Evolutionary conservation across 2,888 invertebrate species (phyloP), one percentile per base, ranked within the genome.

Genomic region (Ectemnius continuus): DNA sequence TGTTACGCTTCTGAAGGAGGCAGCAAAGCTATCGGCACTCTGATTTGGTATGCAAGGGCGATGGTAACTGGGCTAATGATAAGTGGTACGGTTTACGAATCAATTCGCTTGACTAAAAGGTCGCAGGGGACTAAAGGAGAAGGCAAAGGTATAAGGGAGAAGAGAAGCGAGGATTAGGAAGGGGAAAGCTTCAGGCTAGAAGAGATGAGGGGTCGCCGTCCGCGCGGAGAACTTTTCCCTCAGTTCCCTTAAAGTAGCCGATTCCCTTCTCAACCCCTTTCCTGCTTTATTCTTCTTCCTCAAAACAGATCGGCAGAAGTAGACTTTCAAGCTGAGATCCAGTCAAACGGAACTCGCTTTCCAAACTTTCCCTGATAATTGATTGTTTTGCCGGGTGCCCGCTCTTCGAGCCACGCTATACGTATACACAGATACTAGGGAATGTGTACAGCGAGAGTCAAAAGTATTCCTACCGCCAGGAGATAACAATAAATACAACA

Each of bases 341-440:
- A 82, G 84, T 82, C 83, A 78, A 72, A 81, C 76, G 75, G 63
- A 75, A 72, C 70, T 64, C 72, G 79, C 78, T 86, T 82, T 81
- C 81, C 75, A 85, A 88, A 84, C 85, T 88, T 88, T 86, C 73
- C 81, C 83, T 85, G 86, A 87, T 88, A 89, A 89, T 88, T 89
- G 88, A 89, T 89, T 89, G 86, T 89, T 88, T 88, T 85, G 85
- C 85, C 83, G 84, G 84, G 18, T 6, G 52, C 14, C 52, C 6
- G 58, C 61, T 68, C 70, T 76, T 75, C 73, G 65, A 56, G 57
- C 78, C 36, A 8, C 36, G 59, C 58, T 57, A 64, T 36, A 4
- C 4, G 1, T 8, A 8, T 36, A 36, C 3, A 36, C 4, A 36
- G 0, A 36, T 4, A 36, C 5, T 36, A 8, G 28, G 5, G 28